phyloP scores from a whole-genome alignment of 2,797 vertebrate genomes.

The Sternarchorhynchus goeldii region DNA sequence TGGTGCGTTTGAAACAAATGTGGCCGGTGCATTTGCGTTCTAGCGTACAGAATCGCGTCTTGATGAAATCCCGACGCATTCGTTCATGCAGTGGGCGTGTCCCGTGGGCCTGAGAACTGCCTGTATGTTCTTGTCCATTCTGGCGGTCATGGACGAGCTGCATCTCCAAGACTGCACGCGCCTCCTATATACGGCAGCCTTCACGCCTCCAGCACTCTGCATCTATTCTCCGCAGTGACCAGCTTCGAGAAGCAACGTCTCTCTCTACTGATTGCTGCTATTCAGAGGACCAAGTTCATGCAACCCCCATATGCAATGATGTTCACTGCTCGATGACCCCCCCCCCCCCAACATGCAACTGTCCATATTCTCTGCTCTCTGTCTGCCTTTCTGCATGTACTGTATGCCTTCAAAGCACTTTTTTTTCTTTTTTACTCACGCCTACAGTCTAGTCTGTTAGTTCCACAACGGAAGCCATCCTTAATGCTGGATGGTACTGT shows the following conservation, averaged over 20 bases:
- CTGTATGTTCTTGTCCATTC: no score
- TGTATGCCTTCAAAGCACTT: background rate
- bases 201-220: background rate
- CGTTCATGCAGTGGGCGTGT: no score
- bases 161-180: no score
- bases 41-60: no score
- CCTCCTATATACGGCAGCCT: no score
- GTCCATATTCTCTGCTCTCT: background rate
- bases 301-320: conserved; percentile 15
- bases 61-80: no score
- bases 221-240: background rate
- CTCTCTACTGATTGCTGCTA: conserved; percentile 29
- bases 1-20: no score
- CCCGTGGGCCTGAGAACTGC: no score
- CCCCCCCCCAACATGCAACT: no score
- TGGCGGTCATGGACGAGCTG: no score
- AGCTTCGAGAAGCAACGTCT: background rate
- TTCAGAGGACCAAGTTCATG: conserved; percentile 16
- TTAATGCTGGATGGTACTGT: background rate
- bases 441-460: background rate
- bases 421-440: background rate
- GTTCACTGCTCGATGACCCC: background rate
- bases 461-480: background rate
- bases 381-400: background rate
- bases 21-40: no score